Conservation (phyloP, 2,888 invertebrate species). For the Pristionchus entomophagus region DNA sequence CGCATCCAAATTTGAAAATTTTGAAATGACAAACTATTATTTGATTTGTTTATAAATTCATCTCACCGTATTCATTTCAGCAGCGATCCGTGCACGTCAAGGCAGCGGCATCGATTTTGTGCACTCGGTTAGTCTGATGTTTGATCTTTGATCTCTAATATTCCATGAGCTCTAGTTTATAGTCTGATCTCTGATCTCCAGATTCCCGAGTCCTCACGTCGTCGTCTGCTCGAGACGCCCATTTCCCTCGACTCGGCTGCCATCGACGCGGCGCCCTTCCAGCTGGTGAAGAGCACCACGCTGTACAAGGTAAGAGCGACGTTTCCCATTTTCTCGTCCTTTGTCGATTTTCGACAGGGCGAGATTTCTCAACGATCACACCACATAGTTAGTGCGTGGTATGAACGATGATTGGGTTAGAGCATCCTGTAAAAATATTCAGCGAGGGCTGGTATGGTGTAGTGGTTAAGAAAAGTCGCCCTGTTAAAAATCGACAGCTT, state of each 20-base stretch:
- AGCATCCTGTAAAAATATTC: background rate
- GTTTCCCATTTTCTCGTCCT: background rate
- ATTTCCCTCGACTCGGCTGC: slow-evolving; percentile 79
- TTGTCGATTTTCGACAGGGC: background rate
- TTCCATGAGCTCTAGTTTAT: background rate
- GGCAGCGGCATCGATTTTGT: slow-evolving; percentile 25
- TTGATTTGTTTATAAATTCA: background rate
- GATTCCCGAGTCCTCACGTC: slow-evolving; percentile 17
- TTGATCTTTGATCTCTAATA: background rate
- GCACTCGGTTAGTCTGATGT: background rate
- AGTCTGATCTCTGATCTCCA: slow-evolving; percentile 10
- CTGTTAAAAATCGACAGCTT: background rate
- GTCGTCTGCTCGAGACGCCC: slow-evolving; percentile 56
- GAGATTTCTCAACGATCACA: too few species aligned
- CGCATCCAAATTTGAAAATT: background rate
- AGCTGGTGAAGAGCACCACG: slow-evolving; percentile 72
- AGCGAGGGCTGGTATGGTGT: background rate
- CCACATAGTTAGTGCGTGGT: too few species aligned
- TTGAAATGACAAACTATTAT: too few species aligned
- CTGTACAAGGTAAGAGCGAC: slow-evolving; percentile 68
- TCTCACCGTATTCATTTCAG: background rate
- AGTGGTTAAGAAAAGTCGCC: background rate
- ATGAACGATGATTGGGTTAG: background rate
- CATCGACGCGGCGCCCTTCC: slow-evolving; percentile 88
- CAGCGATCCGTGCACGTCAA: background rate